phyloP scores from a whole-genome alignment of 2,888 invertebrate genomes.

The Seira ritae region DNA sequence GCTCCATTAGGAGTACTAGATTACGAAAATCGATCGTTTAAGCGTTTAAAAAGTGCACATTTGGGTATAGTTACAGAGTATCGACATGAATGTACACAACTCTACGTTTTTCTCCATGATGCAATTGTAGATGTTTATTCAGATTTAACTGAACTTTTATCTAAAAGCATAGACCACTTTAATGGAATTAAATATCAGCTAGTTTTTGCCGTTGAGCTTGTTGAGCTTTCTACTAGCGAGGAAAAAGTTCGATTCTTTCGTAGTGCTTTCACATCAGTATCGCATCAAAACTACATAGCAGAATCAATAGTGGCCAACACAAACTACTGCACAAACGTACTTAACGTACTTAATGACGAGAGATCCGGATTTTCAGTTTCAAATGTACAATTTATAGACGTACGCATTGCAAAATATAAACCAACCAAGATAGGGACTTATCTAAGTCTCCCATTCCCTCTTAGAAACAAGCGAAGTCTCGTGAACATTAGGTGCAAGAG shows the following conservation, averaged over 20 bases:
- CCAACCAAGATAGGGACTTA: not conserved
- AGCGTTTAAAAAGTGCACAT: not conserved
- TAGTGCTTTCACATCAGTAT: not conserved
- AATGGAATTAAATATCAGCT: not conserved
- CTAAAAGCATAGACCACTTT: not conserved
- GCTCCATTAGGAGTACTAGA: not conserved
- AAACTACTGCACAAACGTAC: not conserved
- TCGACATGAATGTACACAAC: not conserved
- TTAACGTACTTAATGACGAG: not conserved
- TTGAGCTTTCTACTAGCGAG: not conserved
- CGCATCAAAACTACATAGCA: not conserved
- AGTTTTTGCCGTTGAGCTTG: not conserved
- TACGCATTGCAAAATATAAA: not conserved
- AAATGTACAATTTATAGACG: not conserved
- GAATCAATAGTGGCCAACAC: not conserved
- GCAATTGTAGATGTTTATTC: not conserved
- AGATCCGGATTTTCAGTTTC: not conserved
- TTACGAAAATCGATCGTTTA: not conserved
- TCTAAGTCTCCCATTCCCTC: not conserved
- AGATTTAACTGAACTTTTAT: not conserved
- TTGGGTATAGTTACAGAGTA: not conserved
- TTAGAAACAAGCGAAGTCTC: not conserved
- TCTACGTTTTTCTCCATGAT: not conserved
- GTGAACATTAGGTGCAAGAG: not conserved
- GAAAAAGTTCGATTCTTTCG: not conserved